A percentile compares a stretch with the other conserved stretches of the same genome.
phyloP scores from a whole-genome alignment of 2,888 invertebrate species.

The Sarcophaga variegata region DNA sequence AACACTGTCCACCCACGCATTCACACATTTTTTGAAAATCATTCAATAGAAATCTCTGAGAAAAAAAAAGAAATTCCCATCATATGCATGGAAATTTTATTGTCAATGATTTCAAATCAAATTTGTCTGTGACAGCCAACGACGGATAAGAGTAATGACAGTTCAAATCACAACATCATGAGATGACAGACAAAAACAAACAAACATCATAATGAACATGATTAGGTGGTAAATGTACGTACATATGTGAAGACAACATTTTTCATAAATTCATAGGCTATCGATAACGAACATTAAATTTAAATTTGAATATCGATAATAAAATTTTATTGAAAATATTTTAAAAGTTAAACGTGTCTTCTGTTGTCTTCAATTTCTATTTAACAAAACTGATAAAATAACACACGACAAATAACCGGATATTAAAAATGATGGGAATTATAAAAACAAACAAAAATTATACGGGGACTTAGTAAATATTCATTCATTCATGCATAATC shows the following conservation, averaged over 20 bases:
- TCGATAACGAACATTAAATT: neutral
- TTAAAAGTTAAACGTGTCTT: neutral
- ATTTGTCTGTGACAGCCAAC: conserved; percentile 38
- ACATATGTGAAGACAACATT: neutral
- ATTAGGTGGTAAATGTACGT: neutral
- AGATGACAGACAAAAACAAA: conserved; percentile 1
- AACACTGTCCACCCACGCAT: conserved; percentile 14
- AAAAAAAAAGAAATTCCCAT: conserved; percentile 10
- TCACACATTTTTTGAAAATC: neutral
- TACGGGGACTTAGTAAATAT: neutral
- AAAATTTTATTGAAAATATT: neutral
- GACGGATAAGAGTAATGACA: conserved; percentile 42
- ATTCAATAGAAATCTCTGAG: conserved; percentile 21
- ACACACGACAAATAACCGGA: too few species aligned
- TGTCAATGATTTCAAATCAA: conserved; percentile 28
- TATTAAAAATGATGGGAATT: conserved; percentile 32
- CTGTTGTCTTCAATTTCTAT: too few species aligned
- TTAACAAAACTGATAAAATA: too few species aligned
- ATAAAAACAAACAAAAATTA: neutral
- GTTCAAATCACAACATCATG: conserved; percentile 55
- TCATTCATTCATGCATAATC: too few species aligned
- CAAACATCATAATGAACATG: conserved; percentile 39
- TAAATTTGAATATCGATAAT: conserved; percentile 17
- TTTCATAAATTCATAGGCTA: neutral
- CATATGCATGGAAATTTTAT: conserved; percentile 15